A percentile compares a stretch with the other conserved stretches of the same genome.
Conservation (phyloP, 53 echinoderm and acorn worm species). For the Zoroaster sp. region DNA sequence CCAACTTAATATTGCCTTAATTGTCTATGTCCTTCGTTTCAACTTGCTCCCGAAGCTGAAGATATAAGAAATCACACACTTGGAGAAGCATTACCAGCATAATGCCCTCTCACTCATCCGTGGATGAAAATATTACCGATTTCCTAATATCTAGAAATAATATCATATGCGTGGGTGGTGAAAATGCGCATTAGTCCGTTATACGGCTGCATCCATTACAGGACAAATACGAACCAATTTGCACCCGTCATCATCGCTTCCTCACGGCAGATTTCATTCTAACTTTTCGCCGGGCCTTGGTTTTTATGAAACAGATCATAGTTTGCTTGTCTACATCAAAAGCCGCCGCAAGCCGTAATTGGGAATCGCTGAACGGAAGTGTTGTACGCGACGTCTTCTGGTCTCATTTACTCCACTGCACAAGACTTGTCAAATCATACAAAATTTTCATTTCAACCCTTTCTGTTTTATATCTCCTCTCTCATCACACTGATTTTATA, state of each 20-base stretch:
- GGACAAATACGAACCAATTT: constrained; percentile 35
- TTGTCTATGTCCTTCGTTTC: background rate
- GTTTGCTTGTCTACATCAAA: constrained; percentile 15
- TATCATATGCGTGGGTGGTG: background rate
- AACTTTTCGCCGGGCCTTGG: constrained; percentile 17
- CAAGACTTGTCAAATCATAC: background rate
- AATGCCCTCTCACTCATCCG: background rate
- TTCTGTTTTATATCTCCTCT: background rate
- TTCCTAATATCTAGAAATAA: constrained; percentile 28
- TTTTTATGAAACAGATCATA: constrained; percentile 38
- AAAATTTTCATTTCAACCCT: background rate
- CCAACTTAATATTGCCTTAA: constrained; percentile 8
- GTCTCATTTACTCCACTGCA: constrained; percentile 8
- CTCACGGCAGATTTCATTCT: constrained; percentile 30
- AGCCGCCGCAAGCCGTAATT: background rate
- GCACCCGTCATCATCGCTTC: constrained; percentile 17
- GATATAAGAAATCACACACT: constrained; percentile 22
- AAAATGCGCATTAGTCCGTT: background rate
- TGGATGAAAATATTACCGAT: constrained; percentile 14
- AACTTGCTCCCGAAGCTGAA: background rate
- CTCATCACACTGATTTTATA: background rate
- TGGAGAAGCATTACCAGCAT: background rate
- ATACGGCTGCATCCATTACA: constrained; percentile 10
- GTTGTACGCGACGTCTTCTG: background rate
- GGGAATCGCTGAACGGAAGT: background rate